These are phyloP conservation scores for Allobates femoralis DNA, from an alignment of 2,797 vertebrate genomes.

Conservation along the genomic window DNA sequence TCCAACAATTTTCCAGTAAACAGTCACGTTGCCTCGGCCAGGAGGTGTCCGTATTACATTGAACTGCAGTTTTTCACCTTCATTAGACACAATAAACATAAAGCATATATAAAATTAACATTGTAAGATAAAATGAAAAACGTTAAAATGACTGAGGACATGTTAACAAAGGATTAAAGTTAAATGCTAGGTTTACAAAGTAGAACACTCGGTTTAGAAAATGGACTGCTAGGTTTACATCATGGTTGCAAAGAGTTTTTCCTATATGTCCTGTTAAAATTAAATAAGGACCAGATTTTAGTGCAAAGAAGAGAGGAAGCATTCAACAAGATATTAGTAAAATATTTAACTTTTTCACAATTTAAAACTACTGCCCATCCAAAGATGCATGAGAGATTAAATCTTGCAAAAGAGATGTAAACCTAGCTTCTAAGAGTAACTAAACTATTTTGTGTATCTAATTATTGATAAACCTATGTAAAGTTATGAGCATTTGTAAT, in stretches of 20 bases:
- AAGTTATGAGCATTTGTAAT: no score
- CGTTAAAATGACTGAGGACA: neutral
- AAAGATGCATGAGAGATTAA: neutral
- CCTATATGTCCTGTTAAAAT: neutral
- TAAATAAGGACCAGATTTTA: neutral
- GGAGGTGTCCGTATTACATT: constrained; percentile 85
- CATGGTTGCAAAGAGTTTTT: neutral
- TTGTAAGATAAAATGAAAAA: neutral
- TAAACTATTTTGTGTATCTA: no score
- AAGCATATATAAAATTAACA: neutral
- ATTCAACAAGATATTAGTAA: neutral
- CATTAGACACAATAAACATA: neutral
- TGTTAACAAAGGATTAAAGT: neutral
- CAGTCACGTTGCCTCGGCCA: constrained; percentile 89
- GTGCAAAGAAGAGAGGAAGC: no score
- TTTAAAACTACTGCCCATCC: neutral
- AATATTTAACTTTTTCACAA: neutral
- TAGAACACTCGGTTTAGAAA: no score
- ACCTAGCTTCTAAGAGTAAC: neutral
- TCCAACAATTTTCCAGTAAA: constrained; percentile 88
- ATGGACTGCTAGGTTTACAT: neutral
- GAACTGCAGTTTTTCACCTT: constrained; percentile 87
- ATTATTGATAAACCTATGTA: no score
- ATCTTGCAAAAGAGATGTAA: neutral
- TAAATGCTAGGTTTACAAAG: neutral